These are phyloP conservation scores for Lateolabrax maculatus DNA, from an alignment of 2,797 vertebrate species.

Conservation along the genomic window DNA sequence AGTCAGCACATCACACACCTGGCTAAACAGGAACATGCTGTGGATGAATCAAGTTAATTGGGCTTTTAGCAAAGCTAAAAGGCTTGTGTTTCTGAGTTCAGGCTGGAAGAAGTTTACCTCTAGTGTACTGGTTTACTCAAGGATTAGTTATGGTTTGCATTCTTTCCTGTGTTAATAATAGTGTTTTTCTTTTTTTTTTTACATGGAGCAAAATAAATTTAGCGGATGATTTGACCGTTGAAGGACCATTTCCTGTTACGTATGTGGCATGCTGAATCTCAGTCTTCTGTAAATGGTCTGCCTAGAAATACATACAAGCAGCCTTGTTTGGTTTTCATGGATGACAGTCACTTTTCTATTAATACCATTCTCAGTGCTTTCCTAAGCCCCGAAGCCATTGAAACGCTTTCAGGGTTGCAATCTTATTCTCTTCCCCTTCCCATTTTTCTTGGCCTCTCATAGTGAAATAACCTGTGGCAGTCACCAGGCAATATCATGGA, in stretches of 20 bases:
- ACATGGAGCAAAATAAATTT: conserved; percentile 7
- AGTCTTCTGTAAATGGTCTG: conserved; percentile 35
- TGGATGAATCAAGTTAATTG: conserved; percentile 79
- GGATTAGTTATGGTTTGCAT: conserved; percentile 28
- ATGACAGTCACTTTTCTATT: conserved; percentile 60
- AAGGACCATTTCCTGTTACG: background rate
- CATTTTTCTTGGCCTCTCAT: conserved; percentile 44
- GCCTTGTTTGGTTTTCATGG: conserved; percentile 58
- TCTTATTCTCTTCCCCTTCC: conserved; percentile 28
- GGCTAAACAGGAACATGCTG: conserved; percentile 72
- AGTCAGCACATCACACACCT: conserved; percentile 81
- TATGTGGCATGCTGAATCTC: conserved; percentile 5
- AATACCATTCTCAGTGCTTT: conserved; percentile 53
- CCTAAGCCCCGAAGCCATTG: conserved; percentile 54
- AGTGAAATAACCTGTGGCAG: conserved; percentile 67
- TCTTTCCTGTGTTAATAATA: background rate
- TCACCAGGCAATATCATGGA: conserved; percentile 63
- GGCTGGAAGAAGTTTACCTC: conserved; percentile 39
- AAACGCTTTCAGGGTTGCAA: conserved; percentile 62
- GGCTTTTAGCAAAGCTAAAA: conserved; percentile 75
- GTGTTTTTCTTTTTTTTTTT: conserved; percentile 23
- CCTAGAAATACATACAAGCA: conserved; percentile 39
- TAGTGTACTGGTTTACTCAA: conserved; percentile 15
- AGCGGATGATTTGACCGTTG: background rate
- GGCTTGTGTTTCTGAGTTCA: conserved; percentile 39